Evolutionary conservation across 1,140 invertebrate species (phyloP).

Genomic region (Latrodectus geometricus): DNA sequence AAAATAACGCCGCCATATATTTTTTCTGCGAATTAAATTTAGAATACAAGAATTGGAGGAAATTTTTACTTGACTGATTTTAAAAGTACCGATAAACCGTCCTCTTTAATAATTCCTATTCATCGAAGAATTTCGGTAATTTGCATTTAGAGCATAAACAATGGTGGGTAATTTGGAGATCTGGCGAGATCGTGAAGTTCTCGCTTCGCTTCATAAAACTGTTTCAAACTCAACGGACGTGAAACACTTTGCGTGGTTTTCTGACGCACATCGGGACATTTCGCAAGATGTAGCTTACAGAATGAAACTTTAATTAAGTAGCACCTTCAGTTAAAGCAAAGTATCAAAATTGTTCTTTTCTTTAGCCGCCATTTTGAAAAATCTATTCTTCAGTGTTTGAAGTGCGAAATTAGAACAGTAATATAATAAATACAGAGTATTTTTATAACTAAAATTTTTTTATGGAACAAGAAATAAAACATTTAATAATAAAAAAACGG

Average conservation of each 20-base stretch:
- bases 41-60: background rate
- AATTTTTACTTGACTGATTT: background rate
- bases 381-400: too few species aligned
- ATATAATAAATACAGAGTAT: too few species aligned
- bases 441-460: too few species aligned
- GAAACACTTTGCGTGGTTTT: constrained; percentile 5
- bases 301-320: too few species aligned
- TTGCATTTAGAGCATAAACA: constrained; percentile 26
- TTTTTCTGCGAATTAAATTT: background rate
- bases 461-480: too few species aligned
- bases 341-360: too few species aligned
- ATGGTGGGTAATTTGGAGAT: background rate
- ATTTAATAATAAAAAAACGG: too few species aligned
- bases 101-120: background rate
- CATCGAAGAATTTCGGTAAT: background rate
- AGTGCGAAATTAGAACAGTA: too few species aligned
- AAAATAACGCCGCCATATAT: background rate
- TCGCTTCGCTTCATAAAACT: constrained; percentile 6
- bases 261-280: too few species aligned
- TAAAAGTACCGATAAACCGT: background rate
- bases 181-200: background rate
- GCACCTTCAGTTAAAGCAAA: too few species aligned
- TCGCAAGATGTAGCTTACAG: too few species aligned
- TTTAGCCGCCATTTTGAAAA: too few species aligned
- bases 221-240: constrained; percentile 9